Conservation (phyloP, 2,888 invertebrate species). For the Sarcophaga variegata region DNA sequence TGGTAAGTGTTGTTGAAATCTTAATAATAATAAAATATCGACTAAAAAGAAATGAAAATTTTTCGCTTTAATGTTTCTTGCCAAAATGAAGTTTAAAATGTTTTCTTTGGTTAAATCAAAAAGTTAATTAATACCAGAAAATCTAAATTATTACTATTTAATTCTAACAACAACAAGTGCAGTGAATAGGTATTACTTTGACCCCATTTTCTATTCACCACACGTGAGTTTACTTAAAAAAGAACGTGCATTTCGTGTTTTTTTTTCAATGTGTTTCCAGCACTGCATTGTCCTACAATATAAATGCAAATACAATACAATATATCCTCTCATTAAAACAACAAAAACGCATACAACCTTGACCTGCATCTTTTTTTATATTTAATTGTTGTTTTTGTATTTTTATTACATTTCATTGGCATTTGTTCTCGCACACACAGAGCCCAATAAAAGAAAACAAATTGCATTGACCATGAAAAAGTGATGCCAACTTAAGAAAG, state of each 20-base stretch:
- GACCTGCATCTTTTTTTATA: slow-evolving; percentile 50
- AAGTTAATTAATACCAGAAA: too few relatives aligned
- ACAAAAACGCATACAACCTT: slow-evolving; percentile 54
- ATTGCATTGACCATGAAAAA: slow-evolving; percentile 54
- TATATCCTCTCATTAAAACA: neutral
- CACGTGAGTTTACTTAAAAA: neutral
- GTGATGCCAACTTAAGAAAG: slow-evolving; percentile 44
- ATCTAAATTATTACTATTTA: too few relatives aligned
- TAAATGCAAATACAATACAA: neutral
- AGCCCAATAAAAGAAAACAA: neutral
- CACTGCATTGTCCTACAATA: neutral
- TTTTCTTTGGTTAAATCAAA: too few relatives aligned
- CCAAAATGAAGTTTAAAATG: too few relatives aligned
- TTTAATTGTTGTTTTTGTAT: slow-evolving; percentile 1
- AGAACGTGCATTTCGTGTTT: neutral
- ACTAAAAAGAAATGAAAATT: neutral
- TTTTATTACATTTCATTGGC: slow-evolving; percentile 23
- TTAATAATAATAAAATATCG: neutral
- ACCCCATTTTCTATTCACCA: neutral
- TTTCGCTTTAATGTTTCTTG: neutral
- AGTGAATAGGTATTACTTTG: too few relatives aligned
- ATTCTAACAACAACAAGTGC: too few relatives aligned
- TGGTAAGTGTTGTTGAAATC: slow-evolving; percentile 65
- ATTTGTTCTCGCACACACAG: neutral
- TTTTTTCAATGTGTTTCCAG: neutral